phyloP scores from a whole-genome alignment of 2,888 invertebrate species.

The Margaritifera margaritifera region DNA sequence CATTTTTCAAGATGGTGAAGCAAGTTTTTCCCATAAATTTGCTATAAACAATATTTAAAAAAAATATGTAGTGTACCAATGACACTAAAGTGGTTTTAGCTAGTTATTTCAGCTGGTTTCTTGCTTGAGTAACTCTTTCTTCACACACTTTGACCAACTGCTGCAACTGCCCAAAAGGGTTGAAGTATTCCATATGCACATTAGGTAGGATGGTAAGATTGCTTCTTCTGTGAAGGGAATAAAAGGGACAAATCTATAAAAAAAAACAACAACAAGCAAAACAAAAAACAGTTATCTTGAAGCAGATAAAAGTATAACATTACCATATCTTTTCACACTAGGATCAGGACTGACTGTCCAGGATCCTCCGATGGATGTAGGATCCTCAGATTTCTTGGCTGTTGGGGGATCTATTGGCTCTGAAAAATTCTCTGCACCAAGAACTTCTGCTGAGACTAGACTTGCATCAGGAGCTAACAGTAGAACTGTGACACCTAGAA shows the following conservation, averaged over 20 bases:
- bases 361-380: constrained; percentile 28
- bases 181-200: no score
- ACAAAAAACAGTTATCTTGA: background rate
- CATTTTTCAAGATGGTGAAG: no score
- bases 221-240: no score
- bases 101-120: no score
- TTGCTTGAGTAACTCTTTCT: no score
- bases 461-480: constrained; percentile 35
- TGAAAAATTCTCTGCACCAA: constrained; percentile 31
- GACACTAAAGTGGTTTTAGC: no score
- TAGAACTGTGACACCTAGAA: constrained; percentile 43
- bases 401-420: constrained; percentile 32
- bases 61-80: no score
- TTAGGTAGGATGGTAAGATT: no score
- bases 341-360: constrained; percentile 34
- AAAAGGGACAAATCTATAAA: background rate
- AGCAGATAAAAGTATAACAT: background rate
- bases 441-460: constrained; percentile 29
- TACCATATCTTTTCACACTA: constrained; percentile 40
- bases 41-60: no score
- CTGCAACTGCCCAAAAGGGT: no score
- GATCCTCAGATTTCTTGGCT: constrained; percentile 31
- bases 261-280: background rate
- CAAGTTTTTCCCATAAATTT: no score
- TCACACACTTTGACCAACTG: no score